Base-by-base conservation (phyloP, 2,797 vertebrate species). In the Rhynchotus rufescens region DNA sequence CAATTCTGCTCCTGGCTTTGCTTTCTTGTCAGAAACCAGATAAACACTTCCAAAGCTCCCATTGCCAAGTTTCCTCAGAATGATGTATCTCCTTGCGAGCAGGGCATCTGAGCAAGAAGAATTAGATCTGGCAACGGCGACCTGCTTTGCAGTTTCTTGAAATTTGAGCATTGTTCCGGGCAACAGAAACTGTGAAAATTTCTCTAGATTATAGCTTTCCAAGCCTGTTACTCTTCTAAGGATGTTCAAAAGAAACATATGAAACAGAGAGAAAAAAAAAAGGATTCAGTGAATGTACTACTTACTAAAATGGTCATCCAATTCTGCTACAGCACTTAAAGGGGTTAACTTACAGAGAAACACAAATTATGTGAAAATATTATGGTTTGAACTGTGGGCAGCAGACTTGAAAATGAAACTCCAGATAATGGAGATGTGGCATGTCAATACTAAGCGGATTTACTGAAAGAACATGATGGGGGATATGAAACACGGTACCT, bases 1-100 rank as follows among this genome's bases (percentile, higher is more conserved):
- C 98, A 98, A 44, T 87, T 97, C 90, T 80, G 98, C 98, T 92
- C 95, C 97, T 85, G 74, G 95, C 60, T 95, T 97, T 75, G 98
- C 96, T 95, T 98, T 98, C 94, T 97, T 98, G 85, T 98, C 98
- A 91, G 95, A 96, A 75, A 98, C 98, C 84, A 98, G 96, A 90
- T 98, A 98, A 12, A 98, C 97, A 3, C 96, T 98, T 80, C 98
- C 98, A 94, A 98, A 98, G 86, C 98, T 98, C 28, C 98, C 98
- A 42, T 92, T 98, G 86, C 98, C 98, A 87, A 98, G 98, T 78
- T 96, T 98, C 83, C 95, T 93, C 44, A 97, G 94, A 85, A 98
- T n/a, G 22, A 75, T 51, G 10, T 98, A 98, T 94, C 98, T 97
- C 94, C 97, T 96, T 38, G 98, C 98, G 75, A 98, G 92, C 93